These are phyloP conservation scores for Denticeps clupeoides DNA, from an alignment of 2,797 vertebrate species.

Conservation along the genomic window DNA sequence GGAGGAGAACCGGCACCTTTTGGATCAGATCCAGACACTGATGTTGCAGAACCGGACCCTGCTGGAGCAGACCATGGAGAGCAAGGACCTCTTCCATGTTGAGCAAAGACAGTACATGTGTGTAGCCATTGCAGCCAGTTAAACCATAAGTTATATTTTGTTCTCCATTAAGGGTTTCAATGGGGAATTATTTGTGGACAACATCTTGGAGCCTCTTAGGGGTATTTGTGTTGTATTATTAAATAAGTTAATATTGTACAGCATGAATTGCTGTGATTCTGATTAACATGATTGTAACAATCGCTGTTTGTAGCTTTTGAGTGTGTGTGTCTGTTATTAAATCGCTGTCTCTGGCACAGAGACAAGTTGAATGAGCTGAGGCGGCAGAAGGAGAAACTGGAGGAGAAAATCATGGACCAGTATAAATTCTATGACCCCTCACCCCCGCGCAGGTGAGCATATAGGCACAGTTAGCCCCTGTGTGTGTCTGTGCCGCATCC, in stretches of 20 bases:
- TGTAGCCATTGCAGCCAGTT: slow-evolving; percentile 15
- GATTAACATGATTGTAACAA: too few relatives aligned
- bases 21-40: slow-evolving; percentile 95
- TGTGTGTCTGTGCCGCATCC: background rate
- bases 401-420: slow-evolving; percentile 99
- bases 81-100: slow-evolving; percentile 95
- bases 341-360: slow-evolving; percentile 39
- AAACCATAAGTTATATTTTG: background rate
- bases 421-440: slow-evolving; percentile 98
- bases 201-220: too few relatives aligned
- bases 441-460: slow-evolving; percentile 80
- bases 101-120: slow-evolving; percentile 97
- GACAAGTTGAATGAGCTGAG: slow-evolving; percentile 94
- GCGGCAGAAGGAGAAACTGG: slow-evolving; percentile 94
- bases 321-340: too few relatives aligned
- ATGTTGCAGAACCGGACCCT: slow-evolving; percentile 93
- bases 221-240: too few relatives aligned
- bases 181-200: too few relatives aligned
- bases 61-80: slow-evolving; percentile 95
- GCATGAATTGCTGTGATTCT: too few relatives aligned
- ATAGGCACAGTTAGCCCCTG: background rate
- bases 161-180: background rate
- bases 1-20: slow-evolving; percentile 92
- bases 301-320: too few relatives aligned
- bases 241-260: too few relatives aligned